Conservation (phyloP, 1,140 invertebrate genomes). For the Drosophila parabipectinata region DNA sequence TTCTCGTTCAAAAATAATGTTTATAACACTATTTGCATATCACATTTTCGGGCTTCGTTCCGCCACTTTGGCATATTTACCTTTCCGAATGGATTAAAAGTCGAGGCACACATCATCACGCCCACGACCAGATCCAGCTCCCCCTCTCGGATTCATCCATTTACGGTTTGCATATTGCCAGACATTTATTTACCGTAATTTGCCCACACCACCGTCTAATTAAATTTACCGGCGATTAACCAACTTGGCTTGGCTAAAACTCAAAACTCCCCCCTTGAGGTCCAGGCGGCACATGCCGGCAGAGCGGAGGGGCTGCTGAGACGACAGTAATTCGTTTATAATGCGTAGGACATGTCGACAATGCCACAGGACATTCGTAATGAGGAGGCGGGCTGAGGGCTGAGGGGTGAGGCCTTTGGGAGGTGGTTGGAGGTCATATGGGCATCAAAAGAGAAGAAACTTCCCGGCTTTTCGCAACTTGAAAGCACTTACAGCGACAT, state of each 20-base stretch:
- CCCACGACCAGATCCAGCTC: neutral
- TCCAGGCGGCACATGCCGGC: slow-evolving; percentile 8
- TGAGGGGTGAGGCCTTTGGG: no score
- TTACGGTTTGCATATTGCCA: slow-evolving; percentile 54
- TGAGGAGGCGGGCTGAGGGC: slow-evolving; percentile 50
- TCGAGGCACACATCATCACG: slow-evolving; percentile 22
- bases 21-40: slow-evolving; percentile 43
- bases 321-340: slow-evolving; percentile 83
- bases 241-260: slow-evolving; percentile 72
- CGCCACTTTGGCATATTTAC: slow-evolving; percentile 37
- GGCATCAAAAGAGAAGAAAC: slow-evolving; percentile 74
- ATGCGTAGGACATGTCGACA: slow-evolving; percentile 83
- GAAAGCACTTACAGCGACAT: slow-evolving; percentile 71
- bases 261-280: slow-evolving; percentile 49
- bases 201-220: slow-evolving; percentile 73
- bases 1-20: slow-evolving; percentile 21
- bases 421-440: slow-evolving; percentile 3
- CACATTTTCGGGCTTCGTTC: slow-evolving; percentile 30
- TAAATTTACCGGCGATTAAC: slow-evolving; percentile 83
- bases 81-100: slow-evolving; percentile 49
- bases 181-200: slow-evolving; percentile 80
- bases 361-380: slow-evolving; percentile 82
- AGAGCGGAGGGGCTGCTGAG: slow-evolving; percentile 29
- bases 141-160: neutral
- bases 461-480: slow-evolving; percentile 67